Conservation (phyloP, 2,888 invertebrate species). For the Ophion costatus region DNA sequence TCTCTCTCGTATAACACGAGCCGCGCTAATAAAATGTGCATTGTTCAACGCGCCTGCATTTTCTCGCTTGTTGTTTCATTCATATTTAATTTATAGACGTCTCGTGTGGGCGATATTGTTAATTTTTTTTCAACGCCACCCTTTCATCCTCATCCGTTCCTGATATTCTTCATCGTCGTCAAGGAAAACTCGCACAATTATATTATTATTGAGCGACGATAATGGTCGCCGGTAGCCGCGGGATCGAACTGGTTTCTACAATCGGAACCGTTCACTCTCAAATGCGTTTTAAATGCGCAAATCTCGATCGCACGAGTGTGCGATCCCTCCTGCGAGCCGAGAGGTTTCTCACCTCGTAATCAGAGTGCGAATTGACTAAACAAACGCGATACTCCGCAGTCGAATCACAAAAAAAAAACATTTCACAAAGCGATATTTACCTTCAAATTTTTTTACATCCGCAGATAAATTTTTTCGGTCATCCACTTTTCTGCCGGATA, state of each 20-base stretch:
- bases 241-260: constrained; percentile 57
- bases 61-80: not conserved
- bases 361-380: not conserved
- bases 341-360: constrained; percentile 30
- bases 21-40: not conserved
- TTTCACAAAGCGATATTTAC: not conserved
- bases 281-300: constrained; percentile 16
- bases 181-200: constrained; percentile 40
- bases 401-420: constrained; percentile 13
- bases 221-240: constrained; percentile 36
- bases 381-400: not conserved
- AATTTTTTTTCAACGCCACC: not conserved
- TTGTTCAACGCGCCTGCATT: not conserved
- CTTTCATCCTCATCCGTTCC: not conserved
- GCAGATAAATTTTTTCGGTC: not conserved
- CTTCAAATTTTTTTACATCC: not conserved
- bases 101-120: not conserved
- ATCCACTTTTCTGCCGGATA: not conserved
- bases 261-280: constrained; percentile 39
- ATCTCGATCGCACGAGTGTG: constrained; percentile 13
- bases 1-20: not conserved
- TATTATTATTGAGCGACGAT: constrained; percentile 44
- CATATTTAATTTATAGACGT: not conserved
- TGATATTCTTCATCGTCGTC: constrained; percentile 19
- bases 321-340: not conserved